phyloP scores from a whole-genome alignment of 1,140 invertebrate genomes.

The Zaprionus gabonicus region DNA sequence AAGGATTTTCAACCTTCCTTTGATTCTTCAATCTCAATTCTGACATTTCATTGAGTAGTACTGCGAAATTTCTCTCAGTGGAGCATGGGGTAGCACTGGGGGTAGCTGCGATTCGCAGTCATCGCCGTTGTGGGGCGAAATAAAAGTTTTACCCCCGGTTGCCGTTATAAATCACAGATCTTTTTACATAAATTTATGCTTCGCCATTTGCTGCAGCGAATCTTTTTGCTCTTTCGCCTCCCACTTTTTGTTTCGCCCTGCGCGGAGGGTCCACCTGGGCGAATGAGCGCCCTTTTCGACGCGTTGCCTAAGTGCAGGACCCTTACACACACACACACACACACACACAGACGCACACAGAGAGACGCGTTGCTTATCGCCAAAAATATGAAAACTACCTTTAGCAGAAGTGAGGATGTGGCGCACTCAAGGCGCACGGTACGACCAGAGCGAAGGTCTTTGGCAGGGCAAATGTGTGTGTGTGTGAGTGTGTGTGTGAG shows the following conservation, averaged over 20 bases:
- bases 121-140: conserved; percentile 52
- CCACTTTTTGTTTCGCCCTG: conserved; percentile 19
- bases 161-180: conserved; percentile 78
- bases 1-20: too few relatives aligned
- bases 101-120: conserved; percentile 27
- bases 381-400: conserved; percentile 81
- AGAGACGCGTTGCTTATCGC: conserved; percentile 62
- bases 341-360: conserved; percentile 25
- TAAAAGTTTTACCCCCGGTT: conserved; percentile 71
- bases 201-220: conserved; percentile 73
- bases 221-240: conserved; percentile 31
- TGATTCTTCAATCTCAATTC: too few relatives aligned
- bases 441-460: conserved; percentile 33
- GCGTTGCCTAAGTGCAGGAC: conserved; percentile 62
- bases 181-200: conserved; percentile 83
- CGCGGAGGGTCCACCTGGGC: conserved; percentile 29
- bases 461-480: conserved; percentile 26
- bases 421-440: conserved; percentile 61
- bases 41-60: not conserved
- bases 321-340: conserved; percentile 18
- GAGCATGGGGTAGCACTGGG: not conserved
- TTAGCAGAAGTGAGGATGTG: conserved; percentile 54
- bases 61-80: conserved; percentile 6
- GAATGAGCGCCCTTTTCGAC: conserved; percentile 22
- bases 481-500: conserved; percentile 9